A percentile compares a stretch with the other conserved stretches of the same genome.
These are phyloP conservation scores for Cacoxenus indagator DNA, from an alignment of 2,888 invertebrate species.

Conservation along the genomic window DNA sequence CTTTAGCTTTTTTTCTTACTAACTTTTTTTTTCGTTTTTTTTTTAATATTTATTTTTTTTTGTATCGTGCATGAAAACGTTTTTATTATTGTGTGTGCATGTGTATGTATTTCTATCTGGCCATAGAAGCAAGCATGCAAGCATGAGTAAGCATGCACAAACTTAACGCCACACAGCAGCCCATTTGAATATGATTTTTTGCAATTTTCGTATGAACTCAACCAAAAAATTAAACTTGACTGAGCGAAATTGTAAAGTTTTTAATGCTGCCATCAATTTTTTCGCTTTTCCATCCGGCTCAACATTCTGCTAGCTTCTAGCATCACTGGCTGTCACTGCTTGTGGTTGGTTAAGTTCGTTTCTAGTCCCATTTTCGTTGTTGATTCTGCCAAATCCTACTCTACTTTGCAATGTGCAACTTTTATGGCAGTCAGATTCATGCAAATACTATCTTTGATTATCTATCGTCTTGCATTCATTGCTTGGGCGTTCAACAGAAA, in stretches of 20 bases:
- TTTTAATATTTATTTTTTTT: slow-evolving; percentile 1
- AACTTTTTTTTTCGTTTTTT: background rate
- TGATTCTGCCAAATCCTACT: background rate
- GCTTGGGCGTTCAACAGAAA: background rate
- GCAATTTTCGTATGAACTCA: slow-evolving; percentile 64
- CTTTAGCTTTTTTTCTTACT: background rate
- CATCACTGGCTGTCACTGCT: background rate
- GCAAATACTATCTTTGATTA: slow-evolving; percentile 2
- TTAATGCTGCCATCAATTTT: slow-evolving; percentile 42
- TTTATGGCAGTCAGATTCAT: slow-evolving; percentile 6
- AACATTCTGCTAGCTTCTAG: background rate
- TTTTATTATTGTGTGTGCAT: background rate
- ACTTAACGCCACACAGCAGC: background rate
- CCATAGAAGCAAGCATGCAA: background rate
- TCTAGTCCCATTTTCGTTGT: background rate
- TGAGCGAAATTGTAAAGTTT: slow-evolving; percentile 61
- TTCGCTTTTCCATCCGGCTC: background rate
- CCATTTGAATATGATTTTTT: slow-evolving; percentile 63
- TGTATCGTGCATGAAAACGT: background rate
- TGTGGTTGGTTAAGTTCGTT: background rate
- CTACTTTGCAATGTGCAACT: background rate
- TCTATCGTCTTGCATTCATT: background rate
- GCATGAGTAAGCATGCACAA: background rate
- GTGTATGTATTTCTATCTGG: background rate
- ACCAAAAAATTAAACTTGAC: slow-evolving; percentile 63